Evolutionary conservation across 2,888 invertebrate genomes (phyloP).

Genomic region (Morpho helenor): DNA sequence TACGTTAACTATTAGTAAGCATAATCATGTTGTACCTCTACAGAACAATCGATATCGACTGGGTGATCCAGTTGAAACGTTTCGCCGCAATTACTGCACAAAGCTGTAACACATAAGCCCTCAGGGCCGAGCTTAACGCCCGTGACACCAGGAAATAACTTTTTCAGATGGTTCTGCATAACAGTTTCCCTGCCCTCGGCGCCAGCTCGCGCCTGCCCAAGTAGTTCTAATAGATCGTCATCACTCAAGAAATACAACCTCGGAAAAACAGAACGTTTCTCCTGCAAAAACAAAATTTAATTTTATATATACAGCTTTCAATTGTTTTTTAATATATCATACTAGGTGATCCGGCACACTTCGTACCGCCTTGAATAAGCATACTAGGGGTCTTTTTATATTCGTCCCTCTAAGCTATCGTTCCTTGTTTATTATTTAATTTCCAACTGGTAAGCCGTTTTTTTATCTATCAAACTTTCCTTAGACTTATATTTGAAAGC

Average conservation of each 20-base stretch:
- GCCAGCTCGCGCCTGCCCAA: constrained; percentile 93
- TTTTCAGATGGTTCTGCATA: constrained; percentile 96
- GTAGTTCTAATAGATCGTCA: constrained; percentile 96
- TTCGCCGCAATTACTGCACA: constrained; percentile 89
- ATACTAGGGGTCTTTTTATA: too few species aligned
- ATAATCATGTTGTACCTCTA: constrained; percentile 80
- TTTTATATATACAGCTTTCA: too few species aligned
- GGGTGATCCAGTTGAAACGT: constrained; percentile 82
- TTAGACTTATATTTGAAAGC: too few species aligned
- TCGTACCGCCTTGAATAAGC: too few species aligned
- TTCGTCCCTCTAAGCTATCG: too few species aligned
- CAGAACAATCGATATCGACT: constrained; percentile 85
- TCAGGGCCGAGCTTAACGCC: constrained; percentile 84
- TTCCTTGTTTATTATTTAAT: too few species aligned
- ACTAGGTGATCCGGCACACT: too few species aligned
- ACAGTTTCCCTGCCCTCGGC: constrained; percentile 82
- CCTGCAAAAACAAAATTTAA: constrained; percentile 71
- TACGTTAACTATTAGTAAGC: too few species aligned
- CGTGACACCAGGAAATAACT: constrained; percentile 95
- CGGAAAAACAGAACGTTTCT: constrained; percentile 95
- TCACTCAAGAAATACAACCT: constrained; percentile 98
- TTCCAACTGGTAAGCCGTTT: too few species aligned
- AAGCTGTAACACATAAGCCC: constrained; percentile 79
- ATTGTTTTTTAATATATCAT: too few species aligned
- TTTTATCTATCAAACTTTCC: too few species aligned